Conservation (phyloP, 1,140 invertebrate species). For the Temnothorax longispinosus region DNA sequence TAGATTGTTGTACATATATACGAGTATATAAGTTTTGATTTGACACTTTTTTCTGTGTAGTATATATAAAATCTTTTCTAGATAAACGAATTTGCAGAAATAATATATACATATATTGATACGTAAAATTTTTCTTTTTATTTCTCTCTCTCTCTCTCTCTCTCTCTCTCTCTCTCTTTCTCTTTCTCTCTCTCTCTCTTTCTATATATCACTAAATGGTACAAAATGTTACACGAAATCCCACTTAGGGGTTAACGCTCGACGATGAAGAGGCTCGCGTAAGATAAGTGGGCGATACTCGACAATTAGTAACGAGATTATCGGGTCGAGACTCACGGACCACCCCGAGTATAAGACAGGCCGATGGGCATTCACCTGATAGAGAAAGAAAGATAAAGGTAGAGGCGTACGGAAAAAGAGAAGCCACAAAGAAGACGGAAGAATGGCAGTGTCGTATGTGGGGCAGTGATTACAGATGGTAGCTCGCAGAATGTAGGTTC, state of each 20-base stretch:
- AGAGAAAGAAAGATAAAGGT: neutral
- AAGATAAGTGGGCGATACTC: conserved; percentile 28
- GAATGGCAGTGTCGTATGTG: conserved; percentile 52
- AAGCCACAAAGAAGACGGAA: neutral
- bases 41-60: too few species aligned
- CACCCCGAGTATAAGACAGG: conserved; percentile 26
- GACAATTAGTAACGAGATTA: conserved; percentile 63
- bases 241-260: neutral
- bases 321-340: conserved; percentile 51
- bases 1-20: too few species aligned
- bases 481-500: conserved; percentile 61
- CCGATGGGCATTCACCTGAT: neutral
- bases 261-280: neutral
- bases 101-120: neutral
- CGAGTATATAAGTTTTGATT: too few species aligned
- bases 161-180: neutral
- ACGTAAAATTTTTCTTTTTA: neutral
- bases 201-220: neutral
- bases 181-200: neutral
- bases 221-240: conserved; percentile 23
- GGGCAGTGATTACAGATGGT: conserved; percentile 58
- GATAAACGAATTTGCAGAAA: neutral
- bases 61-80: neutral
- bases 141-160: neutral
- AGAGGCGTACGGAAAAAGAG: neutral